These are phyloP conservation scores for Melieria crassipennis DNA, from an alignment of 2,888 invertebrate species.

Conservation along the genomic window DNA sequence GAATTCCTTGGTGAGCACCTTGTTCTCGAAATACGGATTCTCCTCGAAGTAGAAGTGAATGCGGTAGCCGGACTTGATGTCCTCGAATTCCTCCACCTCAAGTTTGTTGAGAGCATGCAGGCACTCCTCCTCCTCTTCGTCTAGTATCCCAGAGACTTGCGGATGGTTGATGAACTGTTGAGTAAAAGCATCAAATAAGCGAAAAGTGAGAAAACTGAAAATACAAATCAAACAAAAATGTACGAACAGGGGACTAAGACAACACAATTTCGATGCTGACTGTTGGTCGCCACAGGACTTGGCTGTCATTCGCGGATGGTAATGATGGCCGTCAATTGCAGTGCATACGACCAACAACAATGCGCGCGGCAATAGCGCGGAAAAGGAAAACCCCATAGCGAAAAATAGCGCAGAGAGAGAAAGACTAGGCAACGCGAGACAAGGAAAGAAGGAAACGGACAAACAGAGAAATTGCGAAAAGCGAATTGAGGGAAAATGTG, in stretches of 20 bases:
- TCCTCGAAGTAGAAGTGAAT: slow-evolving; percentile 81
- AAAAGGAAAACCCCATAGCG: neutral
- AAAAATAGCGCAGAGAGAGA: too few relatives aligned
- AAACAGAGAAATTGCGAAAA: neutral
- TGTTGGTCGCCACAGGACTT: neutral
- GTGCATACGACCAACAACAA: neutral
- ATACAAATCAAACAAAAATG: too few relatives aligned
- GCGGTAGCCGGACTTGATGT: slow-evolving; percentile 85
- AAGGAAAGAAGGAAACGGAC: slow-evolving; percentile 35
- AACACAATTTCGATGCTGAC: too few relatives aligned
- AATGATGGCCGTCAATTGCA: neutral
- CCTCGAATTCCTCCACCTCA: slow-evolving; percentile 87
- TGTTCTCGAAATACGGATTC: slow-evolving; percentile 86
- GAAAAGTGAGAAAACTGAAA: neutral
- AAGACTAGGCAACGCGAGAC: too few relatives aligned
- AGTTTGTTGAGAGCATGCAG: slow-evolving; percentile 76
- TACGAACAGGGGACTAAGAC: too few relatives aligned
- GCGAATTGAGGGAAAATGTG: slow-evolving; percentile 27
- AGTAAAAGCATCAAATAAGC: slow-evolving; percentile 18
- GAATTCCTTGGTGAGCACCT: slow-evolving; percentile 82
- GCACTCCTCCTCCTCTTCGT: slow-evolving; percentile 86
- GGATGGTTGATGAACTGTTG: slow-evolving; percentile 82
- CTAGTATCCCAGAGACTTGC: slow-evolving; percentile 80
- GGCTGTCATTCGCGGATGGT: neutral
- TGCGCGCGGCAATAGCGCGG: neutral